phyloP scores from a whole-genome alignment of 2,113 vertebrate species.

The Urocitellus parryii region DNA sequence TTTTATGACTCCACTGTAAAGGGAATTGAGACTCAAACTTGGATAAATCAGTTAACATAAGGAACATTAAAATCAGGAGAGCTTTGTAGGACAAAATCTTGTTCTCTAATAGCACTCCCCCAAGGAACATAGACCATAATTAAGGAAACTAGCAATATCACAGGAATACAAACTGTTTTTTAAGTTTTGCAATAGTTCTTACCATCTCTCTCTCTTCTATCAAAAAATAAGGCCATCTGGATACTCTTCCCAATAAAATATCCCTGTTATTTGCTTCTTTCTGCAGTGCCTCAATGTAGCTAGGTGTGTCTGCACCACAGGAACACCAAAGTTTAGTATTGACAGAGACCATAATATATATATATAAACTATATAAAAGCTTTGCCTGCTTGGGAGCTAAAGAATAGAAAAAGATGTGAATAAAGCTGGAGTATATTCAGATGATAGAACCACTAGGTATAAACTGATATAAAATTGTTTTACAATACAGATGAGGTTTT shows the following conservation, averaged over 20 bases:
- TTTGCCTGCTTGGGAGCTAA: neutral
- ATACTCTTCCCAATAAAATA: neutral
- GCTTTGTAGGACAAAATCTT: neutral
- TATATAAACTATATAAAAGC: neutral
- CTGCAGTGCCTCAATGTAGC: neutral
- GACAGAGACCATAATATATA: neutral
- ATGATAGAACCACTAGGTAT: neutral
- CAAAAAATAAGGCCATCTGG: neutral
- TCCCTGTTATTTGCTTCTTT: neutral
- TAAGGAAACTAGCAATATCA: neutral
- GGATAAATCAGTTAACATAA: conserved; percentile 26
- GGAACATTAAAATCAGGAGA: neutral
- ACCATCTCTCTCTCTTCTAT: neutral
- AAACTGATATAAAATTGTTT: neutral
- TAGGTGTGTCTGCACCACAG: neutral
- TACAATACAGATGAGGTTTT: too few relatives aligned
- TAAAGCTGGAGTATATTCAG: neutral
- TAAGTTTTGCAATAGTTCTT: neutral
- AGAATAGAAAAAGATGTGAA: neutral
- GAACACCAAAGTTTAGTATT: neutral
- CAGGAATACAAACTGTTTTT: neutral
- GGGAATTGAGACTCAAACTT: conserved; percentile 38
- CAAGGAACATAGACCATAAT: neutral
- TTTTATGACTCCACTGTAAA: neutral
- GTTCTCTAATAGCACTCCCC: neutral